Base-by-base conservation (phyloP, 2,113 vertebrate genomes). In the Turdus rufiventris region DNA sequence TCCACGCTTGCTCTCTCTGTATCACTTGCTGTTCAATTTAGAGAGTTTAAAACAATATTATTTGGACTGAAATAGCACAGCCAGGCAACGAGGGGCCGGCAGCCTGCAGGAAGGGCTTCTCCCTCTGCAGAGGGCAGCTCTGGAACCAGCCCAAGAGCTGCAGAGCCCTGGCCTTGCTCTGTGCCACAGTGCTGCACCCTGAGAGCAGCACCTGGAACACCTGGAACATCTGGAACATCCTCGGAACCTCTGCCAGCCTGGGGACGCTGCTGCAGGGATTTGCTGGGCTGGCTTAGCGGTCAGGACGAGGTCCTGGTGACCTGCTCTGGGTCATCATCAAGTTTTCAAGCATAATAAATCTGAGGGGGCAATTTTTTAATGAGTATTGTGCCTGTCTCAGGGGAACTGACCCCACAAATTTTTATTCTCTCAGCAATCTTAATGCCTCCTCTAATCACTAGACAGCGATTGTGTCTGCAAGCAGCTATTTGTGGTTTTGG, bases 81-180 rank as follows among this genome's bases (percentile, higher is more conserved):
- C 90, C 96, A 85, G 90, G 93, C 95, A 93, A 68, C 88, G 79
- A 73, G 78, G 77, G 90, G 53, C 92, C 91, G 93, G 26, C 66
- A 63, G 84, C 18, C 73, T 79, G 43, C 1, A 25, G 74, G 84
- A 82, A 72, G 85, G 70, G 45, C 78, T 45, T 78, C 42, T 77
- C 20, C 17, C 61, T 74, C 36, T 0, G 12, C 36, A 58, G 85
- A 36, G 62, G 78, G 85, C 53, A 48, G 93, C 73, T 91, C 4
- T 40, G 6, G 77, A 87, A 71, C 89, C 84, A 93, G 91, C 33
- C 58, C 78, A 56, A 2, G 0, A 1, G 56, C 34, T 34, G 62
- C 51, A 24, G 29, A 58, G 61, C 53, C 42, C 45, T 0, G 67
- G 12, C 60, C 74, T 67, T 63, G 4, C 28, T 40, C 60, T 1